Percentiles rank a stretch among this genome's conserved stretches.
These are phyloP conservation scores for Xyrichtys novacula DNA, from an alignment of 2,797 vertebrate species.

Conservation along the genomic window DNA sequence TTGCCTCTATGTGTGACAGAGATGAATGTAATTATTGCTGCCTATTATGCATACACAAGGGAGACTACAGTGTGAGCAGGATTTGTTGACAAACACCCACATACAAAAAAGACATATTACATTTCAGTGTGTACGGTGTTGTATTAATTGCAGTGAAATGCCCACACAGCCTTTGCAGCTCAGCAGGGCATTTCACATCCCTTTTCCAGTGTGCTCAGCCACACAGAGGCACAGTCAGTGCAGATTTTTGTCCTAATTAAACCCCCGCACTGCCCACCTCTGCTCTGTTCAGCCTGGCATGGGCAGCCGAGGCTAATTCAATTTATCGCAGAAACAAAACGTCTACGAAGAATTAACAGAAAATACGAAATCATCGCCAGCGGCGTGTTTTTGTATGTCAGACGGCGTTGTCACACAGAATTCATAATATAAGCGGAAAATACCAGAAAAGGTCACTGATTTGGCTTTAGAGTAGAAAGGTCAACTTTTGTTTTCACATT, in stretches of 20 bases:
- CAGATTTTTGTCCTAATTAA: slow-evolving; percentile 72
- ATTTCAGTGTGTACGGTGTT: slow-evolving; percentile 43
- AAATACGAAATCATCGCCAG: slow-evolving; percentile 11
- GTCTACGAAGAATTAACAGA: slow-evolving; percentile 29
- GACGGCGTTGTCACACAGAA: slow-evolving; percentile 38
- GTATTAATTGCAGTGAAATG: slow-evolving; percentile 58
- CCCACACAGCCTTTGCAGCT: slow-evolving; percentile 57
- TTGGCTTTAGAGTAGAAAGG: slow-evolving; percentile 51
- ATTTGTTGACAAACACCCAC: slow-evolving; percentile 49
- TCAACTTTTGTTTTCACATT: slow-evolving; percentile 49
- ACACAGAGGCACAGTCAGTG: slow-evolving; percentile 57
- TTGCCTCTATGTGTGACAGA: slow-evolving; percentile 45
- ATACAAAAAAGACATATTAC: slow-evolving; percentile 35
- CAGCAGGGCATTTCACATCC: slow-evolving; percentile 65
- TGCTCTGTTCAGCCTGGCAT: slow-evolving; percentile 58
- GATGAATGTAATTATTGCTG: slow-evolving; percentile 63
- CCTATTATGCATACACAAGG: slow-evolving; percentile 44
- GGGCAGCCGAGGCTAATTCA: slow-evolving; percentile 57
- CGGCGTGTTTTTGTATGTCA: slow-evolving; percentile 34
- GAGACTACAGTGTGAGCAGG: slow-evolving; percentile 19
- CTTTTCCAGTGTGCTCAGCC: slow-evolving; percentile 53
- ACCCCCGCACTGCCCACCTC: slow-evolving; percentile 59
- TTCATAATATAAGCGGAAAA: slow-evolving; percentile 56
- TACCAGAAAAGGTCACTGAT: slow-evolving; percentile 72
- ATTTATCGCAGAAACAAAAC: slow-evolving; percentile 53